Base-by-base conservation (phyloP, 2,797 vertebrate genomes). In the Argya squamiceps region DNA sequence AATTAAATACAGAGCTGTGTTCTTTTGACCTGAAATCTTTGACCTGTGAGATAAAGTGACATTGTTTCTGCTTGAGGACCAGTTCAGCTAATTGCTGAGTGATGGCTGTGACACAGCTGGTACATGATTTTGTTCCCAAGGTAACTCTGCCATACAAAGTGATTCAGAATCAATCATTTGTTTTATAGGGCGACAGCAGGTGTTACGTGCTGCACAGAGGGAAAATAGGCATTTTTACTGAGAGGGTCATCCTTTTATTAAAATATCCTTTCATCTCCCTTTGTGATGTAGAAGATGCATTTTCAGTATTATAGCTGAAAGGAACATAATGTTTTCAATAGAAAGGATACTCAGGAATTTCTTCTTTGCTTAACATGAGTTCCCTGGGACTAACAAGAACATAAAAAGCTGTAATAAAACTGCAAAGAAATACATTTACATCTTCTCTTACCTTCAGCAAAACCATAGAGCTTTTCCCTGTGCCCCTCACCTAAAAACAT, bases 41-140 rank as follows among this genome's bases (percentile, higher is more conserved):
- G 85, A 83, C 78, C 65, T 91, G 59, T 78, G 77, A 94, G 92
- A 90, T 74, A 81, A 92, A 91, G 69, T 68, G 49, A 41, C 43
- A 55, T 86, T 88, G 50, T 68, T 93, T 93, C 84, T 95, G 67
- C 88, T 73, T 56, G 56, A 76, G 90, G 71, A 80, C 49, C 24
- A 26, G 75, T 60, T 81, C 60, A 71, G 47, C 85, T 96, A 89
- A 96, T 89, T 95, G 92, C 47, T 91, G 71, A 95, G 70, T 76
- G 83, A 80, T 84, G 65, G n/a, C 64, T 86, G 59, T 87, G 82
- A 78, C 75, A 93, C 87, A 89, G 81, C 55, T 92, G 92, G 80
- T 24, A 29, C 41, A 36, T 0, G 15, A 41, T 36, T 80, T 80
- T 94, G 93, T 95, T 96, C 93, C 96, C 91, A 93, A 93, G 95